Conservation (phyloP, 2,797 vertebrate species). For the Crax fasciolata region DNA sequence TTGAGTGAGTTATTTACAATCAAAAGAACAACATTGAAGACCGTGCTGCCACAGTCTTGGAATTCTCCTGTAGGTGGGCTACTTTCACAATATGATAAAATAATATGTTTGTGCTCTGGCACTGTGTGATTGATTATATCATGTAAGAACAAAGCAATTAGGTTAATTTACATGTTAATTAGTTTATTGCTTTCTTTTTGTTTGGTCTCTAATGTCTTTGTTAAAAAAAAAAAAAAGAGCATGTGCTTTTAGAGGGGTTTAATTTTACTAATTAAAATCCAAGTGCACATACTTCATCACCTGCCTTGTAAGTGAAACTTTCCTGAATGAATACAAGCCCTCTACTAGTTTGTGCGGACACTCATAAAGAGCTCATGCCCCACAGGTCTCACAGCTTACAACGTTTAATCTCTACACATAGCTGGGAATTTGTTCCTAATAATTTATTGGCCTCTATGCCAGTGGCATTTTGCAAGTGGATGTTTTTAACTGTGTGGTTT, state of each 20-base stretch:
- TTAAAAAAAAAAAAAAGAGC: neutral
- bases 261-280: slow-evolving; percentile 38
- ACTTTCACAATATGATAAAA: neutral
- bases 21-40: neutral
- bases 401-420: neutral
- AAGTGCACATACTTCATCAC: neutral
- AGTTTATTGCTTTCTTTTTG: slow-evolving; percentile 40
- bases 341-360: neutral
- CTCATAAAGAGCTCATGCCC: neutral
- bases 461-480: neutral
- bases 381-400: rapidly evolving
- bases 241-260: slow-evolving; percentile 1
- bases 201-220: slow-evolving; percentile 28
- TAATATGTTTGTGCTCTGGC: neutral
- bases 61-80: neutral
- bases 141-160: slow-evolving; percentile 49
- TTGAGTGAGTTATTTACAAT: neutral
- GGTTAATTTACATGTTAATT: slow-evolving; percentile 60
- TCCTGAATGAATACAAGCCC: neutral
- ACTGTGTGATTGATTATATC: slow-evolving; percentile 22
- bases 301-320: neutral
- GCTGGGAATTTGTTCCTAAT: neutral
- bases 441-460: neutral
- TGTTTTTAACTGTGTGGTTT: rapidly evolving
- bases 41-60: neutral